Base-by-base conservation (phyloP, 23 tunicate genomes). In the Trididemnum nubilum region DNA sequence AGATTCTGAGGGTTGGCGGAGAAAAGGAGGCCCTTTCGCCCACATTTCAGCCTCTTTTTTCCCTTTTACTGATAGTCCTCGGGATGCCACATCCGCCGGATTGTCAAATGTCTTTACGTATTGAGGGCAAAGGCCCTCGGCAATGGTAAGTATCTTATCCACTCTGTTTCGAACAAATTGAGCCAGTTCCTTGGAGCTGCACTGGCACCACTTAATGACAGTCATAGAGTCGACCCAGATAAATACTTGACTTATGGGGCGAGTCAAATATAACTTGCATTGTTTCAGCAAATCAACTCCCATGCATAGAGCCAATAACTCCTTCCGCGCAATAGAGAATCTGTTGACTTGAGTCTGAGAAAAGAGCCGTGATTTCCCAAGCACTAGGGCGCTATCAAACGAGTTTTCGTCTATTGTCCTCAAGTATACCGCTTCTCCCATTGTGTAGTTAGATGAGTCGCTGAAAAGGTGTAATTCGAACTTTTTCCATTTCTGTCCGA, bases 161-260 rank as follows among this genome's bases (percentile, higher is more conserved):
- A 32, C 74, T 33, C 74, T 33, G n/a, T 69, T 69, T 29, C 74
- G 37, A 34, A 69, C 74, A 69, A 69, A 69, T 37, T 69, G 74
- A 4, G 74, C 19, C 38, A 69, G 36, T 34, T 28, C n/a, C 39
- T 32, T 69, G 2, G 74, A 15, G 22, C 9, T 69, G 38, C 74
- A 69, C 37, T 69, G 37, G 37, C 74, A 69, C 37, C 74, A 69
- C 26, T 69, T 69, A 3, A 69, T 69, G 38, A 32, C 74, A 5
- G 74, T 69, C 74, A 32, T 69, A 5, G 74, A 69, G 32, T 69
- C 74, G 7, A 34, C 26, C 74, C 74, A 69, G 9, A 69, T 25
- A 33, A 5, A 69, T 32, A 37, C 32, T 34, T 29, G 36, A 25
- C n/a, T 7, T 29, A 69, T 69, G 4, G 74, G 36, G 37, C 29